Percentiles rank a stretch among this genome's conserved stretches.
phyloP scores from a whole-genome alignment of 2,797 vertebrate species.

The Masticophis lateralis region DNA sequence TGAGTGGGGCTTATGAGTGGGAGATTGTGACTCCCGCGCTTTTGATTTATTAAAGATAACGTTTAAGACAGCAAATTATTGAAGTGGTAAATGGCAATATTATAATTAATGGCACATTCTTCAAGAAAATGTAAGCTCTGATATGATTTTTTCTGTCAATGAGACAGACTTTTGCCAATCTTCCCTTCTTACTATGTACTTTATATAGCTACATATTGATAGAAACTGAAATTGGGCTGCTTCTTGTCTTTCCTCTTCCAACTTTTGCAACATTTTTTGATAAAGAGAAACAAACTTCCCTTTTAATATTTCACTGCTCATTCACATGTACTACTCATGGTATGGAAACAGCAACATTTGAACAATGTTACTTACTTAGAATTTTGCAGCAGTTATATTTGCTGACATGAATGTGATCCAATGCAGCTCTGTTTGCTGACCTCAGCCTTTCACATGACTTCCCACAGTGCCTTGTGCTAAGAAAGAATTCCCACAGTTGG shows the following conservation, averaged over 20 bases:
- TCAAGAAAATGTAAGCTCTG: neutral
- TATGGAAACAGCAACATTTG: neutral
- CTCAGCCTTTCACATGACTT: slow-evolving; percentile 22
- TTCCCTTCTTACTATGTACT: slow-evolving; percentile 4
- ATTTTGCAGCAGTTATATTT: neutral
- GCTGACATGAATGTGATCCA: neutral
- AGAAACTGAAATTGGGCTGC: neutral
- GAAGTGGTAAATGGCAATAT: neutral
- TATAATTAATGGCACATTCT: neutral
- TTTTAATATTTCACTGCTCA: neutral
- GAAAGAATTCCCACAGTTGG: slow-evolving; percentile 4
- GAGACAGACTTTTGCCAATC: neutral
- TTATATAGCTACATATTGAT: neutral
- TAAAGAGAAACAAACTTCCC: neutral
- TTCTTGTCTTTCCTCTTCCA: neutral
- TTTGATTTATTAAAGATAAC: slow-evolving; percentile 44
- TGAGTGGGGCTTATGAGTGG: neutral
- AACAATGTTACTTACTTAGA: neutral
- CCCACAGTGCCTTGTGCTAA: slow-evolving; percentile 4
- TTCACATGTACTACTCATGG: neutral
- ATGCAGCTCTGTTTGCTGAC: slow-evolving; percentile 7
- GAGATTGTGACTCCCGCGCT: neutral
- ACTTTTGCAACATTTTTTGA: neutral
- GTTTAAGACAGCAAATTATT: slow-evolving; percentile 59
- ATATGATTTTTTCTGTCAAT: neutral